phyloP scores from a whole-genome alignment of 1,140 invertebrate genomes.

The Macrobrachium nipponense region DNA sequence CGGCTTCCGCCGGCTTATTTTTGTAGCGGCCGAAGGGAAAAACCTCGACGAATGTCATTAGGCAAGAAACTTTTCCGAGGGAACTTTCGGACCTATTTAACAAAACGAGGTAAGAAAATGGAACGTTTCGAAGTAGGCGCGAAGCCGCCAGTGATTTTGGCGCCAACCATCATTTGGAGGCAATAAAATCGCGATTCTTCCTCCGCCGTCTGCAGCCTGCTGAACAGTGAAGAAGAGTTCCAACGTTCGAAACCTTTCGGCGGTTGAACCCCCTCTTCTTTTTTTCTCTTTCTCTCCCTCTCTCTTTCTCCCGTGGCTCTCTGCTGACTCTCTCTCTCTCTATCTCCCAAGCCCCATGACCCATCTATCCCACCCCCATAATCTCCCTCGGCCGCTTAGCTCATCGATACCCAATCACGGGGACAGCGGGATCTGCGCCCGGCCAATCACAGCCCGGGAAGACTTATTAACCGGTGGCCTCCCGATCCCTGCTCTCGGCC shows the following conservation, averaged over 20 bases:
- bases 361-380: background rate
- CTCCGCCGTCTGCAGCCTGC: background rate
- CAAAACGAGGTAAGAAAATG: too few relatives aligned
- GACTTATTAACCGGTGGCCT: slow-evolving; percentile 57
- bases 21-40: too few relatives aligned
- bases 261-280: background rate
- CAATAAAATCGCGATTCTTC: background rate
- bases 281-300: background rate
- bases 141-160: too few relatives aligned
- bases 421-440: slow-evolving; percentile 41
- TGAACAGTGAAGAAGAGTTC: slow-evolving; percentile 13
- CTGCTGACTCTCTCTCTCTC: background rate
- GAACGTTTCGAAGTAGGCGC: too few relatives aligned
- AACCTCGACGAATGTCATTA: too few relatives aligned
- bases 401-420: slow-evolving; percentile 61
- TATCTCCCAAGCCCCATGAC: background rate
- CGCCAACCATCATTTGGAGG: background rate
- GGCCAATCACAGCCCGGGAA: slow-evolving; percentile 58
- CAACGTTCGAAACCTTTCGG: background rate
- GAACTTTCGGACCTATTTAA: too few relatives aligned
- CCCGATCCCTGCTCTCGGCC: slow-evolving; percentile 54
- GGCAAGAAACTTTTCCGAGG: too few relatives aligned
- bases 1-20: too few relatives aligned
- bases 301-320: background rate
- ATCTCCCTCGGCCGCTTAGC: slow-evolving; percentile 27